Base-by-base conservation (phyloP, 1,140 invertebrate genomes). In the Cyclargus thomasi region DNA sequence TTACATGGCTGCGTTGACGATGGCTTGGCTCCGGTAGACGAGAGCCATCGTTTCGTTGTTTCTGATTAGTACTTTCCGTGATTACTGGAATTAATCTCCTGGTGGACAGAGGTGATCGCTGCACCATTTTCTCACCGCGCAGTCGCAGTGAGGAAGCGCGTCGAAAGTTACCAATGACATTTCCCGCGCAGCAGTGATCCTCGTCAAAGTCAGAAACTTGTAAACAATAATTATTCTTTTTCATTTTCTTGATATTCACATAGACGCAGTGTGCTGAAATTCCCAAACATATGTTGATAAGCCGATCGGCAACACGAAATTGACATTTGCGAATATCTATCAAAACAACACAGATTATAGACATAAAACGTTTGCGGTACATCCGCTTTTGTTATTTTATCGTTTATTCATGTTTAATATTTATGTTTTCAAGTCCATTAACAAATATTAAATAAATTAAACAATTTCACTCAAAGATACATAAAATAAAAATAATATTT, bases 51-150 rank as follows among this genome's bases (percentile, higher is more conserved):
- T 77, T 84, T 73, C 81, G 79, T 73, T 79, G 80, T 78, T 90
- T 90, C 67, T 81, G 83, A 55, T 81, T 79, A 65, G 74, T 77
- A 74, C 85, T 89, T 87, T 90, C 87, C 86, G 87, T 90, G 86
- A 90, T 90, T 88, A 88, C 74, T 72, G 87, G 83, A 74, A 90
- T 88, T 81, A 86, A 85, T 83, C 85, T 90, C 71, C 86, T 82
- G 53, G 87, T 84, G 70, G 81, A 77, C 71, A 90, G 78, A 77
- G 87, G 87, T 68, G 87, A 88, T 36, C 87, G 87, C 75, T 90
- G 87, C 83, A 90, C 87, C 87, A 90, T 90, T 83, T 90, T 90
- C 75, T 91, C 88, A 76, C 90, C 90, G 85, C 91, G 90, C 88
- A 91, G 82, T 64, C 90, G 88, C 87, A 91, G 81, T 82, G 90